Evolutionary conservation across 1,140 invertebrate genomes (phyloP), one percentile per base, ranked within the genome.

Genomic region (Chironomus striatipennis): DNA sequence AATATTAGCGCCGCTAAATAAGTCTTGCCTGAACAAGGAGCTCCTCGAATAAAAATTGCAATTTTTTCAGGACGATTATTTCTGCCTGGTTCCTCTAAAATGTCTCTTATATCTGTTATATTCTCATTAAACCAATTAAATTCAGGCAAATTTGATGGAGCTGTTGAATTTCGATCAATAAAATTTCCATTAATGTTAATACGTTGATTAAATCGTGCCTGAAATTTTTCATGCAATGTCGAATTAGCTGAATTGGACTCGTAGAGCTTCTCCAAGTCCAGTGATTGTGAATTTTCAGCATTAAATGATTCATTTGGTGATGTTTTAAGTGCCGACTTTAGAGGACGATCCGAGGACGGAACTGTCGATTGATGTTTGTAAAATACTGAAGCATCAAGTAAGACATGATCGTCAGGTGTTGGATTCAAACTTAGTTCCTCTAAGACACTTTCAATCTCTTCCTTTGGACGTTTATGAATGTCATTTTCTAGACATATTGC

Each of bases 1-100:
- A 94, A 93, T 24, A 95, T 91, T 8, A 94, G 82, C 83, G 92
- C 93, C 2, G 92, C 91, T 74, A 93, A 85, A 83, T 89, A 89
- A 20, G 91, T 92, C 84, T 95, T 95, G 65, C 93, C 93, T 80
- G 91, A 91, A 9, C 94, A 93, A 8, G 93, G 93, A 57, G 92
- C 88, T 75, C 96, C 96, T 82, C 96, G 84, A 12, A 98, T 82
- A 77, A 98, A 93, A 74, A 98, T 91, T 21, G 92, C 92, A 77
- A 98, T 91, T 81, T 93, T 90, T 21, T 87, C 84, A 72, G 94
- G 94, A 79, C 94, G 84, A 7, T 1, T 70, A 18, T 5, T 10
- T 8, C 18, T 6, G 3, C 18, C 18, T 8, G 65, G 17, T 20
- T 18, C 18, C 9, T 70, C 65, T 20, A 70, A 10, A 7, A 70